phyloP scores from a whole-genome alignment of 1,140 invertebrate genomes.

The Pogonomyrmex californicus region DNA sequence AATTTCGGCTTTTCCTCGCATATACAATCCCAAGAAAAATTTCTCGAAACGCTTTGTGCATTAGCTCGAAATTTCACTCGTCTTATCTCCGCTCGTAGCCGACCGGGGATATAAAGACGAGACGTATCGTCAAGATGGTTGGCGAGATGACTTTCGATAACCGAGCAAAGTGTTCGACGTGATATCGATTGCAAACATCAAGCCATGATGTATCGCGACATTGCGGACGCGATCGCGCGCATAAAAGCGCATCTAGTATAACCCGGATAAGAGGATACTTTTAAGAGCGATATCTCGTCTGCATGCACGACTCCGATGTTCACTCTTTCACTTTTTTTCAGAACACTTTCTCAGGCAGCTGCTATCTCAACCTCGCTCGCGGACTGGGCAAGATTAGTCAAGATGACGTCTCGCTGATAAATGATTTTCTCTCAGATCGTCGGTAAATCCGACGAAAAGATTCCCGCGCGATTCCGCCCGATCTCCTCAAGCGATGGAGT shows the following conservation, averaged over 20 bases:
- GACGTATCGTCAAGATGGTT: not conserved
- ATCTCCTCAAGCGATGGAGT: slow-evolving; percentile 8
- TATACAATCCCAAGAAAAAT: slow-evolving; percentile 5
- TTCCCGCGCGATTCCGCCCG: not conserved
- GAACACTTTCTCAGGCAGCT: no score
- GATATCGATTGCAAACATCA: slow-evolving; percentile 27
- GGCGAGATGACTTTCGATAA: slow-evolving; percentile 20
- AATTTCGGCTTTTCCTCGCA: not conserved
- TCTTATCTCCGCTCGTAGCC: not conserved
- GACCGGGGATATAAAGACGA: not conserved
- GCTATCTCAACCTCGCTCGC: not conserved
- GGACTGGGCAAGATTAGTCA: slow-evolving; percentile 63
- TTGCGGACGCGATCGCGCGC: slow-evolving; percentile 25
- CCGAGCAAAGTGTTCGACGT: slow-evolving; percentile 3
- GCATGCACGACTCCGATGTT: slow-evolving; percentile 14
- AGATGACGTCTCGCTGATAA: slow-evolving; percentile 56
- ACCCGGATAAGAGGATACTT: slow-evolving; percentile 36
- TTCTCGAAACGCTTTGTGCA: not conserved
- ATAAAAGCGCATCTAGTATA: slow-evolving; percentile 64
- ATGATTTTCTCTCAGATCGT: slow-evolving; percentile 36
- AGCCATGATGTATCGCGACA: slow-evolving; percentile 22
- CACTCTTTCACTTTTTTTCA: not conserved
- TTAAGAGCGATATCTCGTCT: slow-evolving; percentile 43
- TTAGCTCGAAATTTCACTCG: not conserved
- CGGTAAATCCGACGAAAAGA: not conserved